These are phyloP conservation scores for Setipinna tenuifilis DNA, from an alignment of 2,797 vertebrate species.

Conservation along the genomic window DNA sequence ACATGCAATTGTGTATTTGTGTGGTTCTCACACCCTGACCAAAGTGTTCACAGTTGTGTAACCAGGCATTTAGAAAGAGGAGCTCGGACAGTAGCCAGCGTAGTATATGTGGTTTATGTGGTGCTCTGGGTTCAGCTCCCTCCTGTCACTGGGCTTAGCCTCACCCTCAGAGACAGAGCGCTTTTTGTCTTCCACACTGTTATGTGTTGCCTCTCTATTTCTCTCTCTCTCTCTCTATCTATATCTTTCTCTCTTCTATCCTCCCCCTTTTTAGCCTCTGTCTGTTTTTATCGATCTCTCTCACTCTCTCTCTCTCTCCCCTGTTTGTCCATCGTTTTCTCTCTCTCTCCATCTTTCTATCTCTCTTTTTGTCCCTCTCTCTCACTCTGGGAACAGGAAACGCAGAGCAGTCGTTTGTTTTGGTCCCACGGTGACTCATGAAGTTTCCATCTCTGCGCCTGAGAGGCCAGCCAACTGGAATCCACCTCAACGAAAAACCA, in stretches of 20 bases:
- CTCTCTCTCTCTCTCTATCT: background rate
- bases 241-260: background rate
- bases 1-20: background rate
- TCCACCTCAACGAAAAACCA: slow-evolving; percentile 53
- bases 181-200: slow-evolving; percentile 15
- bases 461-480: slow-evolving; percentile 59
- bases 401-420: slow-evolving; percentile 56
- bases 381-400: slow-evolving; percentile 73
- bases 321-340: background rate
- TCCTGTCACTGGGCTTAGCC: background rate
- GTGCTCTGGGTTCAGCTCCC: background rate
- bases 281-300: background rate
- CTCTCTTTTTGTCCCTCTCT: background rate
- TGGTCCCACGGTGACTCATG: slow-evolving; percentile 69
- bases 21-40: background rate
- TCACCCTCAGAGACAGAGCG: background rate
- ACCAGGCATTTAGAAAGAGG: background rate
- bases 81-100: background rate
- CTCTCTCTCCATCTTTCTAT: background rate
- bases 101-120: background rate
- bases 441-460: slow-evolving; percentile 62
- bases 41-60: background rate
- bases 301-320: background rate
- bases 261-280: background rate
- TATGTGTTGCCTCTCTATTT: background rate